These are phyloP conservation scores for Fragum fragum DNA, from an alignment of 2,888 invertebrate species.

Conservation along the genomic window DNA sequence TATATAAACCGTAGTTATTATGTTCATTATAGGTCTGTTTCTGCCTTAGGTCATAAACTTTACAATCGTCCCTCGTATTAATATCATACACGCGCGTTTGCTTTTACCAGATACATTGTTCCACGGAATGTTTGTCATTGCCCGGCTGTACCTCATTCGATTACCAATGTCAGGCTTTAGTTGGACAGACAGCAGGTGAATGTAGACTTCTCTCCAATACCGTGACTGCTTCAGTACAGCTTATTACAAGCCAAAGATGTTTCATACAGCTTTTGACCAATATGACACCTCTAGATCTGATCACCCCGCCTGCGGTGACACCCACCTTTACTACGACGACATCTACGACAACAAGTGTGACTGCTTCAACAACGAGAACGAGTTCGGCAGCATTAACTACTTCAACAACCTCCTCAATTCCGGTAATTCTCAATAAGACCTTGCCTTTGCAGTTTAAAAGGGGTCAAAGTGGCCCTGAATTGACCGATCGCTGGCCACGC, in stretches of 20 bases:
- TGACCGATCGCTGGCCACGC: too few relatives aligned
- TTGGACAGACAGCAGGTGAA: background rate
- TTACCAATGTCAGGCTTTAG: background rate
- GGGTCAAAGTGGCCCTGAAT: too few relatives aligned
- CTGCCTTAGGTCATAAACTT: too few relatives aligned
- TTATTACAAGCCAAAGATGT: background rate
- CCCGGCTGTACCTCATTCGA: constrained; percentile 3
- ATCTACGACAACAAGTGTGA: background rate
- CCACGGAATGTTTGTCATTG: background rate
- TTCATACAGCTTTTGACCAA: background rate
- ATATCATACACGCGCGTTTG: too few relatives aligned
- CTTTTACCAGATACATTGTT: background rate
- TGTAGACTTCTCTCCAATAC: background rate
- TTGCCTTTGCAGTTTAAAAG: too few relatives aligned
- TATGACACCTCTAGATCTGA: background rate
- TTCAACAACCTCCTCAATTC: background rate
- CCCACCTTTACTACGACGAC: background rate
- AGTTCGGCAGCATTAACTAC: background rate
- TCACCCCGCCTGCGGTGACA: background rate
- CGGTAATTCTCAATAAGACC: background rate
- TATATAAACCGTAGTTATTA: too few relatives aligned
- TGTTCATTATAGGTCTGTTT: too few relatives aligned
- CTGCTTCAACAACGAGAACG: background rate
- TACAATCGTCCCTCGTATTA: too few relatives aligned
- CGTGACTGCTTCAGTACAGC: too few relatives aligned